These are phyloP conservation scores for Toxotes lorentzi DNA, from an alignment of 2,797 vertebrate genomes.

Conservation along the genomic window DNA sequence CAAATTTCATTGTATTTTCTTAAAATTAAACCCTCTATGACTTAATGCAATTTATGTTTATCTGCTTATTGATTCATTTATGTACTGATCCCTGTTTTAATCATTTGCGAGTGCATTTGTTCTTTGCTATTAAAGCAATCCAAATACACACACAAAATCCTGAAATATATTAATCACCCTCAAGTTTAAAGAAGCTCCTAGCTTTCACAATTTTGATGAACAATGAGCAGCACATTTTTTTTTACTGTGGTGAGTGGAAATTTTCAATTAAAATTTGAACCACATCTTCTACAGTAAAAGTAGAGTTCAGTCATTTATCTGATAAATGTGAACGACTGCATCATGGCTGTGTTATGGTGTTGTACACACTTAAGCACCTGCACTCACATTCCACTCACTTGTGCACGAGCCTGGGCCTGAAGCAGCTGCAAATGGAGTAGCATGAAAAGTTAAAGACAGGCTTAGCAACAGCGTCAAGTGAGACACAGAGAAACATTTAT, in stretches of 20 bases:
- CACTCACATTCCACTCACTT: conserved; percentile 42
- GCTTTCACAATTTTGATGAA: background rate
- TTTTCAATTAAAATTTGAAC: conserved; percentile 17
- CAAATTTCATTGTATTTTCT: conserved; percentile 16
- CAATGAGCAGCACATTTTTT: background rate
- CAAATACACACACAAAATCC: background rate
- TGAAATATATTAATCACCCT: background rate
- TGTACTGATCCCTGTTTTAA: background rate
- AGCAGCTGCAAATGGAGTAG: conserved; percentile 59
- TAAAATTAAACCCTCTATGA: background rate
- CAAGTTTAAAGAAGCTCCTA: background rate
- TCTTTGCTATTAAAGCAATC: background rate
- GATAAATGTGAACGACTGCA: conserved; percentile 25
- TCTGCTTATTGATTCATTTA: background rate
- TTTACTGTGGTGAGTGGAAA: background rate
- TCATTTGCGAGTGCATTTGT: background rate
- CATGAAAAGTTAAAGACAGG: conserved; percentile 59
- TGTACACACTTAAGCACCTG: conserved; percentile 43
- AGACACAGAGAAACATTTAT: conserved; percentile 68
- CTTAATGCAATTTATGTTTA: background rate
- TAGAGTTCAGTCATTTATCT: conserved; percentile 29
- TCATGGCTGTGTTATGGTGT: conserved; percentile 24
- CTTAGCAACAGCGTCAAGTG: conserved; percentile 62
- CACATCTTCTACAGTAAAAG: conserved; percentile 10
- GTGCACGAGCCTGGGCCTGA: conserved; percentile 47